phyloP scores from a whole-genome alignment of 2,797 vertebrate genomes.

The Balearica regulorum region DNA sequence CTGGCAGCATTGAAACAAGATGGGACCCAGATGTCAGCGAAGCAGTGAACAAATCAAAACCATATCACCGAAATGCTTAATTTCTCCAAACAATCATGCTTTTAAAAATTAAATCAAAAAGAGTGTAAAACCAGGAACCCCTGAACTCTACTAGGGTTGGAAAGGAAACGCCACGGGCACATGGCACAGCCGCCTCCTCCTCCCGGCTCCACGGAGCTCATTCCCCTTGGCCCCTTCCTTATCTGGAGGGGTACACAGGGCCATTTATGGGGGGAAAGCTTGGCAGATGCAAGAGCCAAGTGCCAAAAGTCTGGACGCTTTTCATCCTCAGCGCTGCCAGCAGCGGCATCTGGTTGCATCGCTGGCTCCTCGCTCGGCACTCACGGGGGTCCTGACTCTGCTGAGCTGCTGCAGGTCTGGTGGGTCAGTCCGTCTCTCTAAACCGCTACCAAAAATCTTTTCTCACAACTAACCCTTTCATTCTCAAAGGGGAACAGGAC shows the following conservation, averaged over 20 bases:
- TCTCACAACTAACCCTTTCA: background rate
- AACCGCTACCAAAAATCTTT: background rate
- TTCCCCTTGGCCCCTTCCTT: background rate
- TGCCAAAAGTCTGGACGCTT: slow-evolving; percentile 48
- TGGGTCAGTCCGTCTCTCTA: background rate
- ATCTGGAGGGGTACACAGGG: background rate
- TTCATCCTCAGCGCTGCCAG: slow-evolving; percentile 24
- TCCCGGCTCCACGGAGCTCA: background rate
- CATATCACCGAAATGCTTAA: background rate
- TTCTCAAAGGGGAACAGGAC: background rate
- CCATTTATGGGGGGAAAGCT: background rate
- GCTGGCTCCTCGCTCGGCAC: background rate
- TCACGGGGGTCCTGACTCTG: background rate
- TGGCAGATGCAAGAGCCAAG: slow-evolving; percentile 46
- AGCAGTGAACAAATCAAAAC: background rate
- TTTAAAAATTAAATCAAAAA: background rate
- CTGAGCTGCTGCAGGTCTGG: background rate
- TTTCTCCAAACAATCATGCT: background rate
- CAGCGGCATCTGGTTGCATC: slow-evolving; percentile 46
- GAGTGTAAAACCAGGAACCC: background rate
- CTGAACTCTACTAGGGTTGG: background rate
- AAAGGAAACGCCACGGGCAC: background rate
- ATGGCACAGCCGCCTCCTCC: background rate
- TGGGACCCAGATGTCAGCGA: slow-evolving; percentile 27
- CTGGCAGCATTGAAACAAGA: background rate